Evolutionary conservation across 1,140 invertebrate genomes (phyloP), one percentile per base, ranked within the genome.

Genomic region (Helicoverpa zea): DNA sequence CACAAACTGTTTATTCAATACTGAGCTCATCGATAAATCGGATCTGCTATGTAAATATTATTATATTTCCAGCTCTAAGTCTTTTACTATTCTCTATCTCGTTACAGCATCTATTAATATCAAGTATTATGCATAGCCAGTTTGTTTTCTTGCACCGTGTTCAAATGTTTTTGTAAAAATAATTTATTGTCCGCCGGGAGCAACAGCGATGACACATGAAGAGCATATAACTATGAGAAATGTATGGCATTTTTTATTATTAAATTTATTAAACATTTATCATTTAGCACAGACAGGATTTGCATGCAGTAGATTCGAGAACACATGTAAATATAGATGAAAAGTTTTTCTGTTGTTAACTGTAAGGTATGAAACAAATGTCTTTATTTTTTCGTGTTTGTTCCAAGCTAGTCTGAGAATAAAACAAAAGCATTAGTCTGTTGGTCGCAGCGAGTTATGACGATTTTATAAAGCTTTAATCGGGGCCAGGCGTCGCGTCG

Each of bases 131-230:
- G 68, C 73, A 61, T 11, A 18, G 58, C 35, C 30, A 18, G 56
- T 61, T 30, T 29, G 59, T 64, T 77, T 66, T 66, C 59, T 77
- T 64, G 47, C 75, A 64, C 35, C 59, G 29, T 64, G 49, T 35
- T 64, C 49, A 52, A 63, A 64, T 77, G 75, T 66, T 77, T 76
- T 61, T 66, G 56, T 68, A 73, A 63, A 73, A 72, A 49, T 73
- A 80, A 80, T 79, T 79, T 79, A 79, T 58, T 63, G 66, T 61
- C 10, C 11, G 68, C 76, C 43, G 47, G 56, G 78, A 72, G 78
- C 68, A 30, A 43, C 29, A 10, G 14, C 68, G 78, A 73, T 79
- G 68, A 79, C 68, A 79, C 68, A 73, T 79, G 18, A 61, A 79
- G 78, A 79, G 78, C 16, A 63, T 63, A 49, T 79, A 72, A 72